Conservation (phyloP, 1,140 invertebrate genomes). For the Atta cephalotes region DNA sequence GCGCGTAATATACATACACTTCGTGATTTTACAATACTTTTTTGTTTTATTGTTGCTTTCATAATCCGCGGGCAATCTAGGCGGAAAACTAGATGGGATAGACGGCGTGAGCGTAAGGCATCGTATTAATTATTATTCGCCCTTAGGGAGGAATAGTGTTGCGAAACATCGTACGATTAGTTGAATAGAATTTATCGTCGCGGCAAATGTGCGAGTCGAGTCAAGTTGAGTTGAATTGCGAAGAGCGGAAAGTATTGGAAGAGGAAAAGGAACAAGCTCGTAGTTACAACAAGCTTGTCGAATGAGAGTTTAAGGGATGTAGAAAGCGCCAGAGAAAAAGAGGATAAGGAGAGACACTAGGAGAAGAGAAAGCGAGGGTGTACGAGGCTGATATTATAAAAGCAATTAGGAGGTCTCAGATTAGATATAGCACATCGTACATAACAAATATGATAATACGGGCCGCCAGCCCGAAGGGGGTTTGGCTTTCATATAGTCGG, state of each 20-base stretch:
- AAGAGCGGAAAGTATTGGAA: conserved; percentile 40
- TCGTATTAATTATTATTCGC: conserved; percentile 70
- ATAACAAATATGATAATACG: conserved; percentile 86
- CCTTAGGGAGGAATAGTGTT: conserved; percentile 55
- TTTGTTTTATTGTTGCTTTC: conserved; percentile 8
- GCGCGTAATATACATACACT: not conserved
- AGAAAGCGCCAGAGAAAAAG: conserved; percentile 51
- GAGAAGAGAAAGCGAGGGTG: conserved; percentile 37
- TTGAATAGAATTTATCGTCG: conserved; percentile 72
- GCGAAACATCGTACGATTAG: conserved; percentile 61
- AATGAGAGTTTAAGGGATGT: conserved; percentile 73
- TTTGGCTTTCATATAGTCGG: conserved; percentile 74
- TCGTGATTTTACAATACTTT: not conserved
- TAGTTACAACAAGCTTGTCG: conserved; percentile 38
- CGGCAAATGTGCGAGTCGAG: conserved; percentile 52
- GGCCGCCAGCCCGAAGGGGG: conserved; percentile 80
- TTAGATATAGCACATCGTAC: conserved; percentile 86
- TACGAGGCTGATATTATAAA: conserved; percentile 82
- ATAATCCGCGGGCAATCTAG: not conserved
- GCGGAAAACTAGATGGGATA: conserved; percentile 49
- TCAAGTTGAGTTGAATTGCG: conserved; percentile 40
- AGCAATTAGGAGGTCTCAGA: conserved; percentile 85
- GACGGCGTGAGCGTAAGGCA: conserved; percentile 36
- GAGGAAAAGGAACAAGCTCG: conserved; percentile 32
- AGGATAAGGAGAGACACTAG: conserved; percentile 9